Evolutionary conservation across 1,140 invertebrate species (phyloP).

Genomic region (Bombus superbus): DNA sequence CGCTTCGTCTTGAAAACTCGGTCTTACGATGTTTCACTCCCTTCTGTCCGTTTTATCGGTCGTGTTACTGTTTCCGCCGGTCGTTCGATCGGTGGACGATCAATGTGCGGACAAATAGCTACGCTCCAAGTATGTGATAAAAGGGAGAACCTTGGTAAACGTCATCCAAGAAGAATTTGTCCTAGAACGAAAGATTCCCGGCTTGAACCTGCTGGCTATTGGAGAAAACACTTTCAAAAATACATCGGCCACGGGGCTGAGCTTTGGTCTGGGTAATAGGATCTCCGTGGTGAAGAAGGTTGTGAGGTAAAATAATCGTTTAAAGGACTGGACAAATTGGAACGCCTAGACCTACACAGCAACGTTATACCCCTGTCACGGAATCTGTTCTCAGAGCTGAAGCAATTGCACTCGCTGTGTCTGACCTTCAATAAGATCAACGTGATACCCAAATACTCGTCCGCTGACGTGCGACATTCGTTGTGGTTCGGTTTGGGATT

Average conservation of each 20-base stretch:
- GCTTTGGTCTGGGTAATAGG: conserved; percentile 41
- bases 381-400: conserved; percentile 56
- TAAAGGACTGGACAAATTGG: conserved; percentile 52
- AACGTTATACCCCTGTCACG: conserved; percentile 42
- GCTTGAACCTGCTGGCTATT: conserved; percentile 45
- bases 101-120: not conserved
- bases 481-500: conserved; percentile 43
- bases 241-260: conserved; percentile 14
- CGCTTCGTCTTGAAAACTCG: not conserved
- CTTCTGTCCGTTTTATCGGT: not conserved
- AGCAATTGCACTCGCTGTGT: conserved; percentile 18
- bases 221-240: conserved; percentile 53
- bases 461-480: conserved; percentile 36
- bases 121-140: conserved; percentile 39
- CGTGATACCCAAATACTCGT: conserved; percentile 47
- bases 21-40: conserved; percentile 17
- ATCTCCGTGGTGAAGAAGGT: conserved; percentile 43
- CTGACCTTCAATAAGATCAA: conserved; percentile 55
- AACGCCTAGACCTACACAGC: conserved; percentile 36
- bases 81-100: not conserved
- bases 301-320: conserved; percentile 36
- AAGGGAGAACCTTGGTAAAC: conserved; percentile 27
- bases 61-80: not conserved
- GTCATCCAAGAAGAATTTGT: conserved; percentile 17
- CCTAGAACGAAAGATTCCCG: not conserved